Percentiles rank a stretch among this genome's conserved stretches.
Evolutionary conservation across 2,797 vertebrate genomes (phyloP).

Genomic region (Falco naumanni): DNA sequence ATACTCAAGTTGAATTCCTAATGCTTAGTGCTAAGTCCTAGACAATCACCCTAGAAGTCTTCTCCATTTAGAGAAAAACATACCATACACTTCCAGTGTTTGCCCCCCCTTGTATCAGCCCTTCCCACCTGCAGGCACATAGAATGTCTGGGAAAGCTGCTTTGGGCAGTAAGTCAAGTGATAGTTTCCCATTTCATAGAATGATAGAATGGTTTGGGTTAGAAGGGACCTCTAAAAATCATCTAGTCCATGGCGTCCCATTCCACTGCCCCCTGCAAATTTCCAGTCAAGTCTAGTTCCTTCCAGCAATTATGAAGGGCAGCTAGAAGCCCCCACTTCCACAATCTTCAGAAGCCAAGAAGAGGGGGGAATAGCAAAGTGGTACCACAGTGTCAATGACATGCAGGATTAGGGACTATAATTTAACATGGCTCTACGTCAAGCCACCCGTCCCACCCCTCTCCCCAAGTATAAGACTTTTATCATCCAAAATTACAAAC

Average conservation of each 20-base stretch:
- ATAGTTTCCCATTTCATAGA: neutral
- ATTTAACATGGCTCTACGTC: neutral
- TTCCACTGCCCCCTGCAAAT: neutral
- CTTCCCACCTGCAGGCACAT: neutral
- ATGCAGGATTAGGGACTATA: no score
- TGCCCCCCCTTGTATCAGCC: neutral
- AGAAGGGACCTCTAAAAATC: neutral
- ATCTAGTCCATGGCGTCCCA: neutral
- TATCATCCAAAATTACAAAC: neutral
- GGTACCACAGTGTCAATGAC: neutral
- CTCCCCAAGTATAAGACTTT: neutral
- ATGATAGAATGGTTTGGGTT: neutral
- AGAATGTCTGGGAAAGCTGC: neutral
- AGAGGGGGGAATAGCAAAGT: neutral
- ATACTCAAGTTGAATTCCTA: neutral
- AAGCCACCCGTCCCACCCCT: neutral
- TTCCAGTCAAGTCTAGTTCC: neutral
- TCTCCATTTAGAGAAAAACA: neutral
- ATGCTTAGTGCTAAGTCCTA: neutral
- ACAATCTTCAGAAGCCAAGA: neutral
- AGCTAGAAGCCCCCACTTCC: neutral
- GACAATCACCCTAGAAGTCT: neutral
- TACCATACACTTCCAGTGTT: neutral
- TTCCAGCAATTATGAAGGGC: neutral
- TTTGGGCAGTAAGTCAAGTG: neutral